Evolutionary conservation across 30 jellyfish, hydroid and myxozoan species (phyloP), one percentile per base, ranked within the genome.

Genomic region (Turritopsis rubra): DNA sequence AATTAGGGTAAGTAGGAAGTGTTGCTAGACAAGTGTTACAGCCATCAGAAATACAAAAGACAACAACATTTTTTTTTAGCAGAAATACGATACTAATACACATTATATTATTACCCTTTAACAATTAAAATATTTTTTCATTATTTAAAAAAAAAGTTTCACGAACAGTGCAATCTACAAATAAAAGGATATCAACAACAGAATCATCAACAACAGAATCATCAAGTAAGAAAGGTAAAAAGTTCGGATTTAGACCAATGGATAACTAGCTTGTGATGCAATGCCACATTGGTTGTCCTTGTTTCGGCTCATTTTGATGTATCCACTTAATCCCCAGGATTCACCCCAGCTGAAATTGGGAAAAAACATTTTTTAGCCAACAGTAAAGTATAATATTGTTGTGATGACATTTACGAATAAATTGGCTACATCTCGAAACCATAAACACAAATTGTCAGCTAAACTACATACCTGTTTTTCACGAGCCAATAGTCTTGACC

Each of bases 401-500:
- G n/a, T n/a, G n/a, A n/a, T n/a, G n/a, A n/a, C n/a, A n/a, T n/a
- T n/a, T n/a, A n/a, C n/a, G n/a, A n/a, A n/a, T n/a, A n/a, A n/a
- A n/a, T n/a, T n/a, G n/a, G n/a, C n/a, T n/a, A n/a, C n/a, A n/a
- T n/a, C n/a, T n/a, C n/a, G n/a, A n/a, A n/a, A n/a, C n/a, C n/a
- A n/a, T n/a, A n/a, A n/a, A n/a, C n/a, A n/a, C n/a, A n/a, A n/a
- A n/a, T n/a, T n/a, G n/a, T n/a, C n/a, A 41, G 60, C 9, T 5
- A 13, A 73, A 7, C 8, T 3, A 28, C 68, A 30, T 79, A 91
- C 97, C 97, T 93, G 95, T 93, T 93, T 89, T 89, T 93, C 21
- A 93, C 99, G 26, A 93, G 96, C 99, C 99, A 93, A 76, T 88
- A 93, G 72, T 93, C 99, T 70, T 85, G 86, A 65, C 99, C 99